These are phyloP conservation scores for Andricus quercusramuli DNA, from an alignment of 2,888 invertebrate species.

Conservation along the genomic window DNA sequence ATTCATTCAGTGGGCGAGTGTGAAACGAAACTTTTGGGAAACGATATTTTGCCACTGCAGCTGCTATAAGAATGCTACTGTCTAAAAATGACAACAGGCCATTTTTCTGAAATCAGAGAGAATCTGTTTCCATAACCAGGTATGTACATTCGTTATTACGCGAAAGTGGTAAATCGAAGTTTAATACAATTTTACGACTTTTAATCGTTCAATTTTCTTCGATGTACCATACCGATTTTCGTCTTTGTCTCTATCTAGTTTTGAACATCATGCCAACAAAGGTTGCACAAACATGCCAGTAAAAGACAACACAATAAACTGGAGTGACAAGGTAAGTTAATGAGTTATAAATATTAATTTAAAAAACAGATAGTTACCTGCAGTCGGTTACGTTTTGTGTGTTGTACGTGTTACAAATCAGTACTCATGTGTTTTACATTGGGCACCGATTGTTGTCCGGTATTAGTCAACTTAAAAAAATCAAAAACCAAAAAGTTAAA, in stretches of 20 bases:
- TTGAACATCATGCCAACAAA: slow-evolving; percentile 37
- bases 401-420: slow-evolving; percentile 78
- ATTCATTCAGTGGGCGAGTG: too few species aligned
- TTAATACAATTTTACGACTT: not conserved
- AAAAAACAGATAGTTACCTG: slow-evolving; percentile 74
- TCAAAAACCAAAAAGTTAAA: slow-evolving; percentile 74
- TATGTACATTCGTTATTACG: slow-evolving; percentile 7
- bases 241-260: slow-evolving; percentile 33
- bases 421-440: slow-evolving; percentile 77
- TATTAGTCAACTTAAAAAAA: slow-evolving; percentile 78
- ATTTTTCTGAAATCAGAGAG: not conserved
- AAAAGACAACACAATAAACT: slow-evolving; percentile 55
- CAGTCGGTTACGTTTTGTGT: slow-evolving; percentile 76
- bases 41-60: slow-evolving; percentile 34
- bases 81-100: slow-evolving; percentile 24
- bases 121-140: slow-evolving; percentile 9
- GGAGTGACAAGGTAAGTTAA: slow-evolving; percentile 60
- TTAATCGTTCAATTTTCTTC: not conserved
- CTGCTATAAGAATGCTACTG: slow-evolving; percentile 22
- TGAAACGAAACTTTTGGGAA: not conserved
- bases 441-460: slow-evolving; percentile 76
- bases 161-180: slow-evolving; percentile 36
- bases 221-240: slow-evolving; percentile 32
- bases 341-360: slow-evolving; percentile 52
- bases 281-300: slow-evolving; percentile 48